Conservation (phyloP, 2,797 vertebrate genomes). For the Amniataba percoides region DNA sequence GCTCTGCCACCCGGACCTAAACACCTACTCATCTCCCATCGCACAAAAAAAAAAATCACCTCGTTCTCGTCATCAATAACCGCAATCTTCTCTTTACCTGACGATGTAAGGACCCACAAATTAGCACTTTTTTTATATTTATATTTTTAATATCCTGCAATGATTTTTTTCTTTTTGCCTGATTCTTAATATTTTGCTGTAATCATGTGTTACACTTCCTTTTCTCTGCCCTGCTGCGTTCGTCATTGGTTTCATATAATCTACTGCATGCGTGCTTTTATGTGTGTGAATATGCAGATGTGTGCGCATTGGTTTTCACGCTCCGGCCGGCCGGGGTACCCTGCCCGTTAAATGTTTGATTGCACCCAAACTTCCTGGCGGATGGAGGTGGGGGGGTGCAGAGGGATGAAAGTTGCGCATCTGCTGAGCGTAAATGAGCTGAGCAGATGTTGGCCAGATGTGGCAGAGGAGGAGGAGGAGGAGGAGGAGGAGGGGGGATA, state of each 20-base stretch:
- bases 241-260: neutral
- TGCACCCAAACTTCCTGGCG: constrained; percentile 71
- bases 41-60: neutral
- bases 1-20: constrained; percentile 16
- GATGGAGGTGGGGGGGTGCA: neutral
- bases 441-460: constrained; percentile 78
- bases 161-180: neutral
- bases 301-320: constrained; percentile 28
- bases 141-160: neutral
- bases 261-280: neutral
- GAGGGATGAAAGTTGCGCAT: constrained; percentile 49
- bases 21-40: constrained; percentile 50
- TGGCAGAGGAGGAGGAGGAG: constrained; percentile 36
- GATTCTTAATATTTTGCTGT: neutral
- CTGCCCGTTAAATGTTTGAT: constrained; percentile 68
- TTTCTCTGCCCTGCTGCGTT: neutral
- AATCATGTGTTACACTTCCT: too few species aligned
- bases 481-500: constrained; percentile 2
- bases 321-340: constrained; percentile 37
- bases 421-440: constrained; percentile 69
- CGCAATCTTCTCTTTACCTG: neutral
- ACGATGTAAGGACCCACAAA: neutral
- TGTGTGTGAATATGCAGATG: neutral
- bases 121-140: too few species aligned
- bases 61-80: constrained; percentile 38